phyloP scores from a whole-genome alignment of 1,140 invertebrate species.

The Nebria ingens region DNA sequence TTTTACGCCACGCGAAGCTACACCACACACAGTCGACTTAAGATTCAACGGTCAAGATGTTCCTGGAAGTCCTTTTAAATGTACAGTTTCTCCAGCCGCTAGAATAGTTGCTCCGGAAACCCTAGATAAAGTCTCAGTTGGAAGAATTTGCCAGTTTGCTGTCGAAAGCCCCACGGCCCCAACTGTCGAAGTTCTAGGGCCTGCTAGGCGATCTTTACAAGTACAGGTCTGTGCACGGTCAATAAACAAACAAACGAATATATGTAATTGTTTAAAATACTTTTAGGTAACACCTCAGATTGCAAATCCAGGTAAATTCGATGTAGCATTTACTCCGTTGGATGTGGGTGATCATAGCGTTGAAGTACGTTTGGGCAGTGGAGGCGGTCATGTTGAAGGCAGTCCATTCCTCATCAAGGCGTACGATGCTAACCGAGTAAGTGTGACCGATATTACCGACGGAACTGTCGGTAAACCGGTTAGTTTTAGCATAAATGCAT shows the following conservation, averaged over 20 bases:
- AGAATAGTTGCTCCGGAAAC: constrained; percentile 70
- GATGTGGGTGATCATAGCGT: constrained; percentile 92
- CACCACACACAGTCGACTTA: constrained; percentile 83
- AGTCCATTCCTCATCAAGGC: constrained; percentile 93
- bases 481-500: constrained; percentile 81
- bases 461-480: constrained; percentile 86
- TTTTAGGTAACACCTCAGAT: constrained; percentile 29
- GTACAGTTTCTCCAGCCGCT: constrained; percentile 53
- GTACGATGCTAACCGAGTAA: constrained; percentile 85
- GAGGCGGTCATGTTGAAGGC: constrained; percentile 73
- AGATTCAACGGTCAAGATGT: constrained; percentile 94
- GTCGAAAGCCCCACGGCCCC: constrained; percentile 70
- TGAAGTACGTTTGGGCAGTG: constrained; percentile 50
- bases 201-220: constrained; percentile 56
- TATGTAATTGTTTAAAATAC: too few species aligned
- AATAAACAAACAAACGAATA: too few species aligned
- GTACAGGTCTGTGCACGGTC: too few species aligned
- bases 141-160: constrained; percentile 68
- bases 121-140: constrained; percentile 87
- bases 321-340: constrained; percentile 72
- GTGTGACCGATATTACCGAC: constrained; percentile 80
- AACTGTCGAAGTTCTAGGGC: constrained; percentile 67
- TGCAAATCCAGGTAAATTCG: constrained; percentile 36
- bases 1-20: constrained; percentile 85
- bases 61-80: constrained; percentile 61